Conservation (phyloP, 2,797 vertebrate genomes). For the Tenualosa ilisha region DNA sequence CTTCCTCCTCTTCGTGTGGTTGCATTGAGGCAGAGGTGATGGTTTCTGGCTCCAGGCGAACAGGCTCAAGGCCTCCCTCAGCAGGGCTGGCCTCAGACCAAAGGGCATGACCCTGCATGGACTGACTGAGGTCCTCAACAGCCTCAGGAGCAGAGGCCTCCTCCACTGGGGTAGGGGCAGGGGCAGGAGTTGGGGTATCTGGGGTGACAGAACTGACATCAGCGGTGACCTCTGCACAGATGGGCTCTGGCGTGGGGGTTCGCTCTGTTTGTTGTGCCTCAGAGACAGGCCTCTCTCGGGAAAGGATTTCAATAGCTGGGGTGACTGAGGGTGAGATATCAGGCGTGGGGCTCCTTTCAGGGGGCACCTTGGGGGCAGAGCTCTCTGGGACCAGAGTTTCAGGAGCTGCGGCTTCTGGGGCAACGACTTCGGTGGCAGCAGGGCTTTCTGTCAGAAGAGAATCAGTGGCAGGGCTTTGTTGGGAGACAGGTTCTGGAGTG, state of each 20-base stretch:
- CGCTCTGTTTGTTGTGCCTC: slow-evolving; percentile 24
- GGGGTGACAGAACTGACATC: neutral
- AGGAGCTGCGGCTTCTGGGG: neutral
- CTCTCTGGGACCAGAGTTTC: neutral
- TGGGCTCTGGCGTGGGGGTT: slow-evolving; percentile 17
- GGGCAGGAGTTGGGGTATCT: neutral
- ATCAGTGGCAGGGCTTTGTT: slow-evolving; percentile 3
- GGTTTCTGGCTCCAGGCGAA: slow-evolving; percentile 52
- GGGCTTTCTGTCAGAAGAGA: slow-evolving; percentile 25
- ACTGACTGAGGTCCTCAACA: slow-evolving; percentile 19
- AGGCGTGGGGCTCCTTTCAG: neutral
- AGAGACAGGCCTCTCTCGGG: neutral
- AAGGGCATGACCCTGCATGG: slow-evolving; percentile 19
- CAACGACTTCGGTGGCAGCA: neutral
- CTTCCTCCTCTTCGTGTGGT: slow-evolving; percentile 53
- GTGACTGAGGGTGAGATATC: neutral
- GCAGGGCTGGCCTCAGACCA: slow-evolving; percentile 36
- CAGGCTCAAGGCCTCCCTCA: slow-evolving; percentile 40
- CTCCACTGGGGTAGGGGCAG: neutral
- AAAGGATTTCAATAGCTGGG: too few species aligned
- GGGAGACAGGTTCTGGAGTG: neutral
- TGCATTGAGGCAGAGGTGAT: slow-evolving; percentile 47
- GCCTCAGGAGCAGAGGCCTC: neutral
- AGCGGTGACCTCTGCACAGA: neutral
- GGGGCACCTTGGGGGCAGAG: neutral